Evolutionary conservation across 2,888 invertebrate genomes (phyloP).

Genomic region (Drosophila multiciliata): DNA sequence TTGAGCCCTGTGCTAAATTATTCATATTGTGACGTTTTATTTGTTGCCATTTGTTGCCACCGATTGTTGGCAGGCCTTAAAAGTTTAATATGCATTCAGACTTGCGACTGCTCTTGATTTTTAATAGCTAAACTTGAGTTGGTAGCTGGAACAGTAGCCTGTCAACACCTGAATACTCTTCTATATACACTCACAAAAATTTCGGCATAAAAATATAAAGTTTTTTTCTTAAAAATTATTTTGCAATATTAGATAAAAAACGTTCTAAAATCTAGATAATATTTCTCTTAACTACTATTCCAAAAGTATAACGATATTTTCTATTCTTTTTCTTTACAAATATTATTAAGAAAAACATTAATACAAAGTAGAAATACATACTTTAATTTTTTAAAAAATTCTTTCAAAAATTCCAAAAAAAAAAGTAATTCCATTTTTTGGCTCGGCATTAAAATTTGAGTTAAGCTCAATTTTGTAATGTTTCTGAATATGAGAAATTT

Average conservation of each 20-base stretch:
- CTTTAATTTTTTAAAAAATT: too few species aligned
- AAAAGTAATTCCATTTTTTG: too few species aligned
- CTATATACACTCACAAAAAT: background rate
- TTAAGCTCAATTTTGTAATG: too few species aligned
- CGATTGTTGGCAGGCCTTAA: conserved; percentile 65
- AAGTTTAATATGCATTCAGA: conserved; percentile 48
- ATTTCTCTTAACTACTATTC: background rate
- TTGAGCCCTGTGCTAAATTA: conserved; percentile 43
- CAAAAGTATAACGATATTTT: background rate
- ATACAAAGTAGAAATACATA: too few species aligned
- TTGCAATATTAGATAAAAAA: background rate
- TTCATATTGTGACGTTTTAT: conserved; percentile 69
- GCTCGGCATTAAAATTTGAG: too few species aligned
- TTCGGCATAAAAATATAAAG: background rate
- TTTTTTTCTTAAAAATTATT: background rate
- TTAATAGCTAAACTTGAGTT: conserved; percentile 14
- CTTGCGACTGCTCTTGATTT: conserved; percentile 14
- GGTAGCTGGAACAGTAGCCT: background rate
- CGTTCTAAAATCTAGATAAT: background rate
- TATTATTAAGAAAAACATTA: background rate
- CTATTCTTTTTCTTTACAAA: background rate
- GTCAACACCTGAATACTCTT: background rate
- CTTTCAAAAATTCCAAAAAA: too few species aligned
- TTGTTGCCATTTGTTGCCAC: conserved; percentile 48
- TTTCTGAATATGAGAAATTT: too few species aligned